A percentile compares a stretch with the other conserved stretches of the same genome.
These are phyloP conservation scores for Oscheius sp. DNA, from an alignment of 2,888 invertebrate species.

Conservation along the genomic window DNA sequence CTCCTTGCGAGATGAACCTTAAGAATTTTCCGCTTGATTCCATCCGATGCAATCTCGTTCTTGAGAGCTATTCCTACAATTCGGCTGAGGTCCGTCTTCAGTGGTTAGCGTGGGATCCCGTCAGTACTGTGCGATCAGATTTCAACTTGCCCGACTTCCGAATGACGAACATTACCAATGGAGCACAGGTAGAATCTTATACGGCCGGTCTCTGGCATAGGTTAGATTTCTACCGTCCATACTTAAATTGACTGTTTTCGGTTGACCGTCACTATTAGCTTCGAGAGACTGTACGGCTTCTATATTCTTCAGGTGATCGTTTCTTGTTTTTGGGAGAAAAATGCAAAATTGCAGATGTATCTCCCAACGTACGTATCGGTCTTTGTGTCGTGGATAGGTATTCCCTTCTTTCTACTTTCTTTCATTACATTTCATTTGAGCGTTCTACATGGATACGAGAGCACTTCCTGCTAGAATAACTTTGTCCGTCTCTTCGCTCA, in stretches of 20 bases:
- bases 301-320: conserved; percentile 60
- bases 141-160: conserved; percentile 71
- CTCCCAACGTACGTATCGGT: conserved; percentile 72
- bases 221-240: too few relatives aligned
- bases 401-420: too few relatives aligned
- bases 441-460: conserved; percentile 72
- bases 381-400: conserved; percentile 70
- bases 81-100: conserved; percentile 67
- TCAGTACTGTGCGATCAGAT: conserved; percentile 65
- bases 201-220: conserved; percentile 72
- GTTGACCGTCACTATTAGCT: conserved; percentile 67
- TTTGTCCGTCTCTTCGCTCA: conserved; percentile 69
- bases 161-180: conserved; percentile 68
- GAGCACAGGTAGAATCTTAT: conserved; percentile 66
- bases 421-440: conserved; percentile 11
- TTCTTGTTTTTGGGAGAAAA: neutral
- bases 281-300: conserved; percentile 72
- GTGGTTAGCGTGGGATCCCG: conserved; percentile 72
- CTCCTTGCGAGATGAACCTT: conserved; percentile 67
- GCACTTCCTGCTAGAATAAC: conserved; percentile 72
- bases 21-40: conserved; percentile 68
- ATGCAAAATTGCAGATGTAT: conserved; percentile 64
- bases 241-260: conserved; percentile 36
- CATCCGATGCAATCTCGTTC: conserved; percentile 66
- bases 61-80: conserved; percentile 71